Evolutionary conservation across 2,888 invertebrate species (phyloP), one percentile per base, ranked within the genome.

Genomic region (Cephus pulcher): DNA sequence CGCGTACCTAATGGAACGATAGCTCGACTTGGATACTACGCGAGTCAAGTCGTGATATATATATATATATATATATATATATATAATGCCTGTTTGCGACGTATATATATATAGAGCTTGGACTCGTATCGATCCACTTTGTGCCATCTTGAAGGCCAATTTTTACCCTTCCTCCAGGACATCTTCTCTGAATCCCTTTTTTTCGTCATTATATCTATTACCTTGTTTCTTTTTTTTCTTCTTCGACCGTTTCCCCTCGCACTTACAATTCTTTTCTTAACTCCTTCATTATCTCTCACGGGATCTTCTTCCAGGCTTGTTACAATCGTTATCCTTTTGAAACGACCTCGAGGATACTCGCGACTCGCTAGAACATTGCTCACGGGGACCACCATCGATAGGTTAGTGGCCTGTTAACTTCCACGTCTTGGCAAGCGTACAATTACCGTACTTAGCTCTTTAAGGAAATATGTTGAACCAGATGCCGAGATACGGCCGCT

Each of bases 261-360:
- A 12, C 74, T 35, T 34, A 4, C 35, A 11, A 69, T 33, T 71
- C 56, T 34, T 40, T 33, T 33, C 71, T 68, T 68, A 34, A 75
- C 75, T 78, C 76, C 35, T 70, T 73, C 73, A 76, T 76, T 77
- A 76, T 75, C 80, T 23, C 56, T 56, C 56, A 9, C 23, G 23
- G 15, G 9, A 56, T 56, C 23, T 56, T 56, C 23, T 6, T 9
- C 23, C 2, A 56, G 56, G 56, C 56, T 56, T 23, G 56, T 56
- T 56, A 56, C 23, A 56, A 56, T 56, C 56, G 9, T 56, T 56
- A 56, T 56, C 56, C 56, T 6, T 56, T 56, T 56, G 23, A 56
- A 56, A 56, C 56, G 15, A 56, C 56, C 56, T 56, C 6, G 23
- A 56, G 56, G 23, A 56, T 56, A 56, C 56, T 56, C 56, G 56